Evolutionary conservation across 2,888 invertebrate genomes (phyloP), one percentile per base, ranked within the genome.

Genomic region (Hemistola chrysoprasaria): DNA sequence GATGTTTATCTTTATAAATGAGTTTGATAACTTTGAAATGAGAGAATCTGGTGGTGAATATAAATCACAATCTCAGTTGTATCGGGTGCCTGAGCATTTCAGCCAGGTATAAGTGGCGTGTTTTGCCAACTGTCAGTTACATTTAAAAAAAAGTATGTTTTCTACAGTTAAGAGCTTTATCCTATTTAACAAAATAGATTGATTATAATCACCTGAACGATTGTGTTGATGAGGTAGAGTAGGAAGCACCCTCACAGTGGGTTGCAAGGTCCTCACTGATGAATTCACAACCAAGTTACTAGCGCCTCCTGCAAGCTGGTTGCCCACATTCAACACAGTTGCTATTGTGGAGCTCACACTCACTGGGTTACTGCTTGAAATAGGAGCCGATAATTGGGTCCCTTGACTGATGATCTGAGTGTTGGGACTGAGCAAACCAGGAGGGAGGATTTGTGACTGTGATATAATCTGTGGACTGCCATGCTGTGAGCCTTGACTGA

Each of bases 331-430:
- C 8, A 87, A 59, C 40, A 86, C 71, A 49, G 74, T 53, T 2
- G 76, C 79, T 56, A 71, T 78, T 7, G 79, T 56, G 6, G 80
- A 69, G 3, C 72, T 59, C 32, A 71, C 73, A 64, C 61, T 77
- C 20, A 78, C 78, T 23, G 68, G 59, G 59, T 64, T 56, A 50
- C 64, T 76, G 51, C 56, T 77, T 9, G 78, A 46, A 48, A 62
- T 78, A 21, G 83, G 69, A 16, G 77, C 78, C 34, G 83, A 75
- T 8, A 86, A 53, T 51, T 88, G 87, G 6, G 78, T 79, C 8
- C 87, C 87, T 65, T 88, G 88, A 49, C 87, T 88, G 47, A 88
- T 87, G 7, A 88, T 87, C 52, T 88, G 88, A 11, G 88, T 88
- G 11, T 74, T 82, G 0, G 82, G 65, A 33, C 69, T 70, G 22